These are phyloP conservation scores for Felis catus DNA, from an alignment of 2,113 vertebrate species.

Conservation along the genomic window DNA sequence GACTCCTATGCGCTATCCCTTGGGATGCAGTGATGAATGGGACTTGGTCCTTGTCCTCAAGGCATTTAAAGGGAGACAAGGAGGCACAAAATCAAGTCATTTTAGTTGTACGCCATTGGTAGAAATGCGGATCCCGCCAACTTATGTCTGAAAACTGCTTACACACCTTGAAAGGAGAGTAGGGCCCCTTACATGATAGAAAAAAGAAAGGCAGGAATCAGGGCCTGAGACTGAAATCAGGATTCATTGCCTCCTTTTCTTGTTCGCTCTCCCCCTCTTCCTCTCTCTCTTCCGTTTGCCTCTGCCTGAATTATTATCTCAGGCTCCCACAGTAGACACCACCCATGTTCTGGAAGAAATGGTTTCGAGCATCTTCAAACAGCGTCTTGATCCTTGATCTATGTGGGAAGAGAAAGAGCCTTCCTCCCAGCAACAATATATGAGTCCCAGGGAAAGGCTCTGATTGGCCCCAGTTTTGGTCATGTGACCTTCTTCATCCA, in stretches of 20 bases:
- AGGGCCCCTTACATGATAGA: neutral
- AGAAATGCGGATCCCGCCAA: neutral
- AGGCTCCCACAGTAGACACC: no score
- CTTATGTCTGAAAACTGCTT: neutral
- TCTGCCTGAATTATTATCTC: neutral
- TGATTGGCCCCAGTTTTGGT: neutral
- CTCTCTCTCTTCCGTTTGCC: neutral
- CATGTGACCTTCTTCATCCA: neutral
- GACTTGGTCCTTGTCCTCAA: neutral
- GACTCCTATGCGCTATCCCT: neutral
- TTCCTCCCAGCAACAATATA: neutral
- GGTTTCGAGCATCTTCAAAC: neutral
- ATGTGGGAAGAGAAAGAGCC: neutral
- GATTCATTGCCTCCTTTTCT: neutral
- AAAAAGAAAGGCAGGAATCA: neutral
- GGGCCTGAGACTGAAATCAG: neutral
- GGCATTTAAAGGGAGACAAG: neutral
- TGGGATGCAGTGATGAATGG: neutral
- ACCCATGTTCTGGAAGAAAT: neutral
- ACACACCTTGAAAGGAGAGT: neutral
- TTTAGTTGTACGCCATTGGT: neutral
- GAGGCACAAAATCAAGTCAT: neutral
- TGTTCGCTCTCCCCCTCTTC: neutral
- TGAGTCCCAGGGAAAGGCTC: neutral
- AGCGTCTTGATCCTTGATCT: no score